Conservation (phyloP, 2,797 vertebrate species). For the Sebastes matsubarae region DNA sequence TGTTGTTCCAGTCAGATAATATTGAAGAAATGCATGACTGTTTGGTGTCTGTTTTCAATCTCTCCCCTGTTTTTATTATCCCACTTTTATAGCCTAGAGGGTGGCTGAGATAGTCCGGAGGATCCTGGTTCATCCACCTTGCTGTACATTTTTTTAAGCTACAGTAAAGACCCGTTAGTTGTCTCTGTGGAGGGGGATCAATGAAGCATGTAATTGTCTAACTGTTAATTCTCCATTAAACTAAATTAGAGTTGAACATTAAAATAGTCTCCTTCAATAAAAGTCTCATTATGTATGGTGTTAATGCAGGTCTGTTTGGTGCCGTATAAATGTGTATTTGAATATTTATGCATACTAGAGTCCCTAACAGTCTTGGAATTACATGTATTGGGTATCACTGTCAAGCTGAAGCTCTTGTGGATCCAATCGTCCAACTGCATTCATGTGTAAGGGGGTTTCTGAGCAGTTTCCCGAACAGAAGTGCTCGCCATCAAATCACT, state of each 20-base stretch:
- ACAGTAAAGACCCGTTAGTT: neutral
- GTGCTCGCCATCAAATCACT: no score
- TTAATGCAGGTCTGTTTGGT: slow-evolving; percentile 13
- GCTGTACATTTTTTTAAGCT: neutral
- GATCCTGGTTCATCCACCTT: slow-evolving; percentile 6
- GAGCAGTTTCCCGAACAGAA: no score
- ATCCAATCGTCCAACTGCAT: no score
- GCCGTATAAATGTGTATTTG: no score
- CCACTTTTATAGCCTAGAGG: neutral
- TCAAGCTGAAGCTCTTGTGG: no score
- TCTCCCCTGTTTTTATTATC: neutral
- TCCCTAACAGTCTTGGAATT: no score
- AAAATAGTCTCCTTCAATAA: slow-evolving; percentile 14
- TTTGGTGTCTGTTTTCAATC: neutral
- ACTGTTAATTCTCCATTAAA: slow-evolving; percentile 45
- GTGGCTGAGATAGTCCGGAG: neutral
- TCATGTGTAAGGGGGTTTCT: no score
- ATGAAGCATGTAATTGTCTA: slow-evolving; percentile 49
- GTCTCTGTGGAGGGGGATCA: slow-evolving; percentile 13
- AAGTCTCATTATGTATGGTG: neutral
- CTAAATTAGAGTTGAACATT: slow-evolving; percentile 40
- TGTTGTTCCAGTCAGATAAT: neutral
- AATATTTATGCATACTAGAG: no score
- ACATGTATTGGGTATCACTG: no score
- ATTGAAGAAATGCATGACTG: neutral